These are phyloP conservation scores for Girardinichthys multiradiatus DNA, from an alignment of 2,113 vertebrate genomes.

Conservation along the genomic window DNA sequence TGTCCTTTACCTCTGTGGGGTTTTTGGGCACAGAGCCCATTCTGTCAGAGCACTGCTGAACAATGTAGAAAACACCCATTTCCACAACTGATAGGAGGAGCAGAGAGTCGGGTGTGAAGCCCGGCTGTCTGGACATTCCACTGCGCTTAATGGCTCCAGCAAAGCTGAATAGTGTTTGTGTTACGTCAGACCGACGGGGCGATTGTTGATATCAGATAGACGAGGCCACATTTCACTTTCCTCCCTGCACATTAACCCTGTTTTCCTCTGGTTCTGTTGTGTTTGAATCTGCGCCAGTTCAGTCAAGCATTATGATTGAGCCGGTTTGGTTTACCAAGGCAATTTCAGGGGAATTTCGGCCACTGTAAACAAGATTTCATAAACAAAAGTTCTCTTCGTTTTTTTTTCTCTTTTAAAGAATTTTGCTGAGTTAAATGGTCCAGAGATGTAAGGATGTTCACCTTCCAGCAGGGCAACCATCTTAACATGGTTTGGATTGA, in stretches of 20 bases:
- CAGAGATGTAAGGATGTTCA: not conserved
- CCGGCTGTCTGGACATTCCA: slow-evolving; percentile 67
- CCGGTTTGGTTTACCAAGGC: not conserved
- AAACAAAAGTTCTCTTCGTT: slow-evolving; percentile 7
- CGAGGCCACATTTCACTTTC: slow-evolving; percentile 39
- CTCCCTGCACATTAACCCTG: slow-evolving; percentile 56
- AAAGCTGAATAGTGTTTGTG: slow-evolving; percentile 64
- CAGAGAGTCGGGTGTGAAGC: slow-evolving; percentile 57
- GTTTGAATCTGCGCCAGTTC: slow-evolving; percentile 40
- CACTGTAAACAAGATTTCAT: slow-evolving; percentile 12
- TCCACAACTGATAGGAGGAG: slow-evolving; percentile 74
- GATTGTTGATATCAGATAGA: slow-evolving; percentile 43
- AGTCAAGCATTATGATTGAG: not conserved
- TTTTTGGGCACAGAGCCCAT: slow-evolving; percentile 25
- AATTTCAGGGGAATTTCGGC: slow-evolving; percentile 11
- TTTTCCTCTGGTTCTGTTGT: slow-evolving; percentile 52
- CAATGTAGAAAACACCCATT: slow-evolving; percentile 71
- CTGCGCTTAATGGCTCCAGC: slow-evolving; percentile 61
- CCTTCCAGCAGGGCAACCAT: too few species aligned
- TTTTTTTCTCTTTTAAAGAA: not conserved
- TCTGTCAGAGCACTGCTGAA: slow-evolving; percentile 53
- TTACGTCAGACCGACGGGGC: slow-evolving; percentile 51
- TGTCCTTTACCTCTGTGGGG: slow-evolving; percentile 23
- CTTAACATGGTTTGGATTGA: too few species aligned
- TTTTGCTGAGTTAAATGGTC: not conserved